phyloP scores from a whole-genome alignment of 2,797 vertebrate species.

The Cetoscarus ocellatus region DNA sequence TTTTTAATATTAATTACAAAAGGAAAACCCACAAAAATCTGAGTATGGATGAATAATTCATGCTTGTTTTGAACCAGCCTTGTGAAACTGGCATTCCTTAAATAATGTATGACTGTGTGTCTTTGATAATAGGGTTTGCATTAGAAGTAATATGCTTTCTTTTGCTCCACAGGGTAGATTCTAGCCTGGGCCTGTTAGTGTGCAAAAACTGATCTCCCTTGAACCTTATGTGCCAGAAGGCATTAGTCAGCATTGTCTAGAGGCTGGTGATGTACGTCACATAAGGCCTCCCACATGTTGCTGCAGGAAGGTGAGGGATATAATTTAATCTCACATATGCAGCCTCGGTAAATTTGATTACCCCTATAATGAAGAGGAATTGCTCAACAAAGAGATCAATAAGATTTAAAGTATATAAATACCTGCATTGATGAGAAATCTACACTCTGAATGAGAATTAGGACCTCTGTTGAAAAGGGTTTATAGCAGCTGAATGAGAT shows the following conservation, averaged over 20 bases:
- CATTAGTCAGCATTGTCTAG: conserved; percentile 83
- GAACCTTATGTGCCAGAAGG: conserved; percentile 79
- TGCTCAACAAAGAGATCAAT: conserved; percentile 79
- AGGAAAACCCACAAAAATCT: conserved; percentile 56
- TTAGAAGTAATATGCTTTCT: conserved; percentile 82
- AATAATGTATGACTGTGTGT: conserved; percentile 87
- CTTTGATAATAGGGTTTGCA: conserved; percentile 88
- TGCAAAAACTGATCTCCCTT: conserved; percentile 83
- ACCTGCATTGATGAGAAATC: conserved; percentile 74
- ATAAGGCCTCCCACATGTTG: conserved; percentile 60
- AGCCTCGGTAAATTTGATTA: conserved; percentile 80
- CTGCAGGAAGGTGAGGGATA: conserved; percentile 70
- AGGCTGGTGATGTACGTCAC: conserved; percentile 68
- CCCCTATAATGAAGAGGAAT: conserved; percentile 83
- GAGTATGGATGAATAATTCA: conserved; percentile 83
- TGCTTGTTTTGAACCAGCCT: conserved; percentile 82
- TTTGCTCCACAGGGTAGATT: conserved; percentile 77
- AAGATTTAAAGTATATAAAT: conserved; percentile 73
- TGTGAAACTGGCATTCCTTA: conserved; percentile 80
- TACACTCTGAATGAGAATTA: conserved; percentile 68
- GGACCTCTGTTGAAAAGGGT: conserved; percentile 44
- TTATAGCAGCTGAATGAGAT: conserved; percentile 65
- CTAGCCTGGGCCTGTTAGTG: conserved; percentile 80
- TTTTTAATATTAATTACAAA: conserved; percentile 73
- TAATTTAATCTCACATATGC: conserved; percentile 81